phyloP scores from a whole-genome alignment of 2,888 invertebrate genomes.

The Heliconius cydno region DNA sequence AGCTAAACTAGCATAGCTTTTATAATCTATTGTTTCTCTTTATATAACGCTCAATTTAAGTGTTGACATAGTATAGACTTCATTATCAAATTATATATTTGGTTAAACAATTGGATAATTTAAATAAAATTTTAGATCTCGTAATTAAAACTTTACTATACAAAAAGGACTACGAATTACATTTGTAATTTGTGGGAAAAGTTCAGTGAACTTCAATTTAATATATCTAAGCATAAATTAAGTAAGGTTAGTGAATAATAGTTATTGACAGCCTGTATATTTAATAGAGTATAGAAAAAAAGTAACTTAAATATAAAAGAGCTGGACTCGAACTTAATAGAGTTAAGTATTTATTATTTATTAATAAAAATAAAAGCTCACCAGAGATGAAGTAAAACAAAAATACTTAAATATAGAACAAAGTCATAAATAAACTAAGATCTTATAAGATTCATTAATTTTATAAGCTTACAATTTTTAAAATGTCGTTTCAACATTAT shows the following conservation, averaged over 20 bases:
- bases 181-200: constrained; percentile 23
- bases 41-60: not conserved
- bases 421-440: too few species aligned
- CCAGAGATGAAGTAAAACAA: not conserved
- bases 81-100: not conserved
- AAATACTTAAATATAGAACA: not conserved
- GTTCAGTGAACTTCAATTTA: constrained; percentile 34
- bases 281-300: not conserved
- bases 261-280: not conserved
- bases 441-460: too few species aligned
- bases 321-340: too few species aligned
- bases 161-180: constrained; percentile 31
- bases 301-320: not conserved
- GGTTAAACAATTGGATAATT: constrained; percentile 38
- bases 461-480: too few species aligned
- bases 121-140: constrained; percentile 39
- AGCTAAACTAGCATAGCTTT: not conserved
- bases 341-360: too few species aligned
- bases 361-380: too few species aligned
- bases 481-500: not conserved
- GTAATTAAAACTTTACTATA: not conserved
- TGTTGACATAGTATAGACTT: not conserved
- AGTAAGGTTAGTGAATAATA: too few species aligned
- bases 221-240: not conserved
- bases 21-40: constrained; percentile 7